A percentile compares a stretch with the other conserved stretches of the same genome.
Evolutionary conservation across 2,797 vertebrate genomes (phyloP).

Genomic region (Tamandua tetradactyla): DNA sequence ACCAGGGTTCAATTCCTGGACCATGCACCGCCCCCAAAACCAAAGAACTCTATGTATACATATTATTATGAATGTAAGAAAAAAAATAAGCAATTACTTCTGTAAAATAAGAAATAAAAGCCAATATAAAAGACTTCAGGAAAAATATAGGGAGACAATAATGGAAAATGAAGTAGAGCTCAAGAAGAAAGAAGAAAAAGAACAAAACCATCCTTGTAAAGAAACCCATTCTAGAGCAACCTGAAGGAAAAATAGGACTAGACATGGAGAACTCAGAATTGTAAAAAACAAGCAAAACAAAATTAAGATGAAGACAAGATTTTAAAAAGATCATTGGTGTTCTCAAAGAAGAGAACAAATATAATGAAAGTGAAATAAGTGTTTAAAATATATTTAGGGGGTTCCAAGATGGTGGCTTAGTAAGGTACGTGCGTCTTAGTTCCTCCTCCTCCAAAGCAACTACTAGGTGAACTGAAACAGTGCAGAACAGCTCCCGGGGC

Average conservation of each 20-base stretch:
- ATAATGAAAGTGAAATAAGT: neutral
- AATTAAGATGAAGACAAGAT: neutral
- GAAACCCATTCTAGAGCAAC: neutral
- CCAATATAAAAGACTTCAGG: neutral
- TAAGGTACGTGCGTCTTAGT: too few species aligned
- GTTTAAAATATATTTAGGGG: neutral
- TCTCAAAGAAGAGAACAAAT: neutral
- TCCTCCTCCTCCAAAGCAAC: too few species aligned
- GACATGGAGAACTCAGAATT: too few species aligned
- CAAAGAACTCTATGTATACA: neutral
- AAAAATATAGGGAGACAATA: neutral
- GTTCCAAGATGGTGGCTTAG: too few species aligned
- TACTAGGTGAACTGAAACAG: too few species aligned
- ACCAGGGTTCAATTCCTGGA: too few species aligned
- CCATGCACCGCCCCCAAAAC: too few species aligned
- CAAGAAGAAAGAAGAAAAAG: neutral
- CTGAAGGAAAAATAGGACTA: neutral
- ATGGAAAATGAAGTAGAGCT: neutral
- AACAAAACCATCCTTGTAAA: neutral
- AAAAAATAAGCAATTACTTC: neutral
- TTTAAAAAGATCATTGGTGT: neutral
- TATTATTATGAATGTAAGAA: neutral
- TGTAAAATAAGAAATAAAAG: neutral
- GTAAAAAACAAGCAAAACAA: neutral
- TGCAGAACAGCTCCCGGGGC: too few species aligned